Base-by-base conservation (phyloP, 1,140 invertebrate species). In the Melanaphis sacchari region DNA sequence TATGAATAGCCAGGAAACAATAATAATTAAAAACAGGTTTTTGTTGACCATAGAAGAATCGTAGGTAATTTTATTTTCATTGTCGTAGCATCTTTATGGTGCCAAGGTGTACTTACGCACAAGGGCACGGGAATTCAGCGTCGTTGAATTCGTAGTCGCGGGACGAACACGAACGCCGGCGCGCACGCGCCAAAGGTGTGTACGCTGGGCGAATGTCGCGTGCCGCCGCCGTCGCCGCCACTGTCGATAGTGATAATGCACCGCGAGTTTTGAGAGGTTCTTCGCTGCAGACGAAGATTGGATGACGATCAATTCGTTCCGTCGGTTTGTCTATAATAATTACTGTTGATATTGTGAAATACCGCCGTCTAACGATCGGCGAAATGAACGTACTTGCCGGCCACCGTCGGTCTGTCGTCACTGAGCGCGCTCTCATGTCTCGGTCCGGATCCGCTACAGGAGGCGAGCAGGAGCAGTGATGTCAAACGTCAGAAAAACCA, bases 171-270 rank as follows among this genome's bases (percentile, higher is more conserved):
- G 31, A 31, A 11, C 54, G 9, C 54, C 8, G 26, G 76, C 36
- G 76, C 76, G 76, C 36, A 81, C 36, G n/a, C 59, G 59, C 59
- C 31, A n/a, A n/a, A n/a, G 31, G n/a, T 15, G 59, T 76, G 54
- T 31, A n/a, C n/a, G 59, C 59, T n/a, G 59, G 31, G 81, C 38
- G 81, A 40, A 40, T 82, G 81, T 82, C 81, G 81, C 81, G 36
- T 82, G 38, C 22, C 81, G 22, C 81, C n/a, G 81, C 81, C n/a
- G 81, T 38, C 81, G 7, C 81, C 76, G 66, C 66, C 66, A 21
- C 66, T n/a, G 81, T 76, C 59, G 59, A 76, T 76, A 76, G 59
- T 76, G 59, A 76, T 76, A 76, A 76, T n/a, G 59, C n/a, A 76
- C 59, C 59, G 59, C 59, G 59, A 15, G 59, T 76, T 76, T 76